phyloP scores from a whole-genome alignment of 2,797 vertebrate species.

The Hyperoplus lanceolatus region DNA sequence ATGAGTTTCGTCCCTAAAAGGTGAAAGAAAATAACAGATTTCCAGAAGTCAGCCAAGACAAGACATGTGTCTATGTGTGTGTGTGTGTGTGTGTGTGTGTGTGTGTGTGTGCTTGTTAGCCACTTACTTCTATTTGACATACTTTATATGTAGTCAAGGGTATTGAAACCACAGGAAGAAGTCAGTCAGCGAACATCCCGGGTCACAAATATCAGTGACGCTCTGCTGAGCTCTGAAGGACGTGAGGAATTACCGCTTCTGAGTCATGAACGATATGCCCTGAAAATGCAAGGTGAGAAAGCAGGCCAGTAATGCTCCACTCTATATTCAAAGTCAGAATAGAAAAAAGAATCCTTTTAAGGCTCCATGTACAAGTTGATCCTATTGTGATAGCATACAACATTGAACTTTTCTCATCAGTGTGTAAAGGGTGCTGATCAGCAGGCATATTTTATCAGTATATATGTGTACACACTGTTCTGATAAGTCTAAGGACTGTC shows the following conservation, averaged over 20 bases:
- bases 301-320: not conserved
- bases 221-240: constrained; percentile 29
- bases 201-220: constrained; percentile 17
- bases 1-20: constrained; percentile 31
- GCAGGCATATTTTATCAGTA: constrained; percentile 16
- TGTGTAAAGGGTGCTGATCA: not conserved
- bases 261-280: constrained; percentile 1
- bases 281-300: not conserved
- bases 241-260: constrained; percentile 21
- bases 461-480: not conserved
- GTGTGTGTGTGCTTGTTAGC: constrained; percentile 5
- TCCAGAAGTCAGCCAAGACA: not conserved
- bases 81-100: not conserved
- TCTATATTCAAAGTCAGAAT: constrained; percentile 19
- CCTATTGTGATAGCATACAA: constrained; percentile 8
- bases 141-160: constrained; percentile 42
- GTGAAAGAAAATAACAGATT: constrained; percentile 5
- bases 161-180: constrained; percentile 44
- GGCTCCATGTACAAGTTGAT: not conserved
- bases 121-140: constrained; percentile 23
- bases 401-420: constrained; percentile 11
- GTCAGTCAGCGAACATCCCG: constrained; percentile 38
- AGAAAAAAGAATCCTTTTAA: constrained; percentile 5
- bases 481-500: not conserved
- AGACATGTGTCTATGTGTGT: not conserved